Percentiles rank a stretch among this genome's conserved stretches.
Conservation (phyloP, 2,888 invertebrate genomes). For the Noctua janthe region DNA sequence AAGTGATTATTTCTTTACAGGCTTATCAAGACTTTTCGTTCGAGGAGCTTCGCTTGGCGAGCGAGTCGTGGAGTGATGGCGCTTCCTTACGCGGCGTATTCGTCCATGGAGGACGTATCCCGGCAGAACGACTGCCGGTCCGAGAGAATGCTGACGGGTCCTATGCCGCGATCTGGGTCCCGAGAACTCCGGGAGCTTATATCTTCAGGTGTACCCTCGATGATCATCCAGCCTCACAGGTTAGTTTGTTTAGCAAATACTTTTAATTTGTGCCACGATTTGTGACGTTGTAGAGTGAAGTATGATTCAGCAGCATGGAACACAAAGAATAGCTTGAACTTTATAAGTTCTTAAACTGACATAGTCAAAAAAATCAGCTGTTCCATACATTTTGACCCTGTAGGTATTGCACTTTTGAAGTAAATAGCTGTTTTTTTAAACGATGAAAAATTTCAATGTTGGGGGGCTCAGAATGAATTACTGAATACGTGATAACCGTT, state of each 20-base stretch:
- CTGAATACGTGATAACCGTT: too few species aligned
- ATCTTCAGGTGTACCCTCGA: conserved; percentile 96
- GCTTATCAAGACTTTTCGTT: conserved; percentile 98
- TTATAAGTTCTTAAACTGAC: background rate
- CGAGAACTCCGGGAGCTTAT: conserved; percentile 97
- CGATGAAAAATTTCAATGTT: too few species aligned
- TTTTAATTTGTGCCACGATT: background rate
- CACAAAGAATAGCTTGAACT: background rate
- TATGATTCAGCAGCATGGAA: background rate
- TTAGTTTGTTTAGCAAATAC: conserved; percentile 67
- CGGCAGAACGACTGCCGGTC: conserved; percentile 94
- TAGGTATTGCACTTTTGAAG: too few species aligned
- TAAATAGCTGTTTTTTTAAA: too few species aligned
- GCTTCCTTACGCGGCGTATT: conserved; percentile 77
- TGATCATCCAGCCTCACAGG: conserved; percentile 94
- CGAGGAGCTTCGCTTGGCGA: conserved; percentile 95
- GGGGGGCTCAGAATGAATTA: too few species aligned
- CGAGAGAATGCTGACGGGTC: conserved; percentile 94
- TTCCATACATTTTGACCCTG: too few species aligned
- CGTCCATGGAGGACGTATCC: conserved; percentile 83
- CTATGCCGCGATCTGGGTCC: conserved; percentile 97
- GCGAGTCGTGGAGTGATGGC: conserved; percentile 85
- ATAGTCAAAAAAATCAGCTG: background rate
- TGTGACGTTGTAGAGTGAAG: background rate
- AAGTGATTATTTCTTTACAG: conserved; percentile 81